Conservation (phyloP, 1,140 invertebrate genomes). For the Drosophila jambulina region DNA sequence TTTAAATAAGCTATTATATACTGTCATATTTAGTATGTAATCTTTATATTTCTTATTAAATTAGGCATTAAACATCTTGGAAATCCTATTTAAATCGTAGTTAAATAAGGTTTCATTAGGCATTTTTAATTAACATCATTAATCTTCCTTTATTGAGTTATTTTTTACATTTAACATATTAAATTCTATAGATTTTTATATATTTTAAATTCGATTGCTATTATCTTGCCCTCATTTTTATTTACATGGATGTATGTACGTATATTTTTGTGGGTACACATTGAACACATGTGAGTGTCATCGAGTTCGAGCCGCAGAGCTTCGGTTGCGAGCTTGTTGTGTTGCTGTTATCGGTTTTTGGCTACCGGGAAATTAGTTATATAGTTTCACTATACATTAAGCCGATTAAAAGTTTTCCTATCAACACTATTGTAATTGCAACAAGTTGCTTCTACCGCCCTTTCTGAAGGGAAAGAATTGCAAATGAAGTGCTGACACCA, state of each 20-base stretch:
- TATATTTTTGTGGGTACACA: slow-evolving; percentile 2
- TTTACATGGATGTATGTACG: background rate
- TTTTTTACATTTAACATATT: background rate
- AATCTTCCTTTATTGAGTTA: too few species aligned
- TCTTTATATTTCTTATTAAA: background rate
- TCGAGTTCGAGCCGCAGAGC: slow-evolving; percentile 28
- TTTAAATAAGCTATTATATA: background rate
- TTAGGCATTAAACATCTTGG: background rate
- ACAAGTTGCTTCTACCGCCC: slow-evolving; percentile 31
- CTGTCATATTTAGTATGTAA: background rate
- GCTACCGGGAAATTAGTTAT: slow-evolving; percentile 47
- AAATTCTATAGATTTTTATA: fast-evolving
- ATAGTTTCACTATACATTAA: slow-evolving; percentile 37
- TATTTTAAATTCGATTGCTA: background rate
- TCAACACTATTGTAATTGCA: slow-evolving; percentile 40
- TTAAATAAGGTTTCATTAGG: background rate
- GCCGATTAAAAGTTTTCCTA: slow-evolving; percentile 60
- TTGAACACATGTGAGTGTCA: slow-evolving; percentile 22
- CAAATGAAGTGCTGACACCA: slow-evolving; percentile 8
- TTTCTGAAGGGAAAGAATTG: background rate
- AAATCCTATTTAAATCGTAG: too few species aligned
- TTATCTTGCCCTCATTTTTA: background rate
- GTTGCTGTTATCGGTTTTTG: slow-evolving; percentile 15
- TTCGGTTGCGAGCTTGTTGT: slow-evolving; percentile 19
- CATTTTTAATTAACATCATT: background rate